Percentiles rank a stretch among this genome's conserved stretches.
Evolutionary conservation across 2,888 invertebrate genomes (phyloP).

Genomic region (Caenorhabditis sp.): DNA sequence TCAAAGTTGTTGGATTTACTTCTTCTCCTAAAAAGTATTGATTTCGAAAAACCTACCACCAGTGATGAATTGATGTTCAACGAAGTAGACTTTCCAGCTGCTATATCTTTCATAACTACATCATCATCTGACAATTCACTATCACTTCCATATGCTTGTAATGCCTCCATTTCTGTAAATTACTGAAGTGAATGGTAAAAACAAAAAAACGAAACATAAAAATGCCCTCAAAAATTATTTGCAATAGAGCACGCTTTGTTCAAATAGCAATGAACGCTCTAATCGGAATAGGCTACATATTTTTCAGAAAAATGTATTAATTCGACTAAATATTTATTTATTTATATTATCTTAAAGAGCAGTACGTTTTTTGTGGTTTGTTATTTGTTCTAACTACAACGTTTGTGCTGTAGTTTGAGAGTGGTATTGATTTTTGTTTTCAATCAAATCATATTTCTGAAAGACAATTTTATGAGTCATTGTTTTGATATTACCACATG

Average conservation of each 20-base stretch:
- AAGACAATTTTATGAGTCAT: neutral
- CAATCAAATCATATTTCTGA: neutral
- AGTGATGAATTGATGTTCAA: neutral
- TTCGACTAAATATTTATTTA: conserved; percentile 1
- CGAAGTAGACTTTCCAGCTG: conserved; percentile 8
- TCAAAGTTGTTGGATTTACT: neutral
- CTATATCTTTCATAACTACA: conserved; percentile 8
- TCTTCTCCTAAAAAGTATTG: neutral
- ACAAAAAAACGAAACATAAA: neutral
- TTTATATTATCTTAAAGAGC: neutral
- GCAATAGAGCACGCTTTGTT: neutral
- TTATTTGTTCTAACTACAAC: neutral
- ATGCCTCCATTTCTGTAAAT: conserved; percentile 37
- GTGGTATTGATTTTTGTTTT: neutral
- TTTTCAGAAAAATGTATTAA: neutral
- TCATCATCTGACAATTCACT: conserved; percentile 42
- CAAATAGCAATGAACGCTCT: neutral
- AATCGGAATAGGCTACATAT: neutral
- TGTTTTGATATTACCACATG: neutral
- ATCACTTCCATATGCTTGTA: conserved; percentile 41
- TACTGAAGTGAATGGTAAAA: neutral
- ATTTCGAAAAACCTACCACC: conserved; percentile 8
- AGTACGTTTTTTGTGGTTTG: neutral
- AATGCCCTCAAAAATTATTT: neutral
- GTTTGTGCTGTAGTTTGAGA: neutral